Evolutionary conservation across 2,888 invertebrate species (phyloP), one percentile per base, ranked within the genome.

Genomic region (Camponotus fellah): DNA sequence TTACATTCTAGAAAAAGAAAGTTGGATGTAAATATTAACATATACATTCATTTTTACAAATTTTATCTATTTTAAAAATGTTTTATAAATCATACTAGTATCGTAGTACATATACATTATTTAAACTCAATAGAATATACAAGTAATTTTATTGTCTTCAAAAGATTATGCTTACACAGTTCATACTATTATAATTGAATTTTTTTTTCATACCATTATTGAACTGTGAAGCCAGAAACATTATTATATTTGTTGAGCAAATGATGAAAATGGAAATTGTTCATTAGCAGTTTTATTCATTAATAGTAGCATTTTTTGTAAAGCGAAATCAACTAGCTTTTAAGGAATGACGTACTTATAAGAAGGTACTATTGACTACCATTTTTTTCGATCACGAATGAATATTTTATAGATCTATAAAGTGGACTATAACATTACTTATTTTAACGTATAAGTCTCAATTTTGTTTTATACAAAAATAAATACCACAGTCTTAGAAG

Each of bases 391-490:
- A 77, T 68, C 69, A 32, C 32, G 56, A 77, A 69, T n/a, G 53
- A 40, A 77, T 40, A 56, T 37, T 79, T 58, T 37, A 60, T 80
- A 72, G 77, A 69, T 82, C 64, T 84, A 82, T 85, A 84, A 89
- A 82, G 85, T 85, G 64, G 68, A 83, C 84, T 83, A 86, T 71
- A 60, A 85, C 72, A 80, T 80, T 72, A 56, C 56, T 69, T 77
- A 82, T 72, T 82, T 74, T 71, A 87, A 85, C 74, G 53, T 79
- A 83, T 82, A 88, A 88, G 69, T 88, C 53, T 53, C 86, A 91
- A 92, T 87, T 89, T 87, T 91, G 89, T 86, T 86, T 93, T 94
- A 92, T 94, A 94, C 93, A 94, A 94, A 93, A 94, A 94, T 93
- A 94, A 94, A 94, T 93, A 94, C 91, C 91, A 92, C 91, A 91